A percentile compares a stretch with the other conserved stretches of the same genome.
phyloP scores from a whole-genome alignment of 2,797 vertebrate genomes.

The Aulostomus chinensis region DNA sequence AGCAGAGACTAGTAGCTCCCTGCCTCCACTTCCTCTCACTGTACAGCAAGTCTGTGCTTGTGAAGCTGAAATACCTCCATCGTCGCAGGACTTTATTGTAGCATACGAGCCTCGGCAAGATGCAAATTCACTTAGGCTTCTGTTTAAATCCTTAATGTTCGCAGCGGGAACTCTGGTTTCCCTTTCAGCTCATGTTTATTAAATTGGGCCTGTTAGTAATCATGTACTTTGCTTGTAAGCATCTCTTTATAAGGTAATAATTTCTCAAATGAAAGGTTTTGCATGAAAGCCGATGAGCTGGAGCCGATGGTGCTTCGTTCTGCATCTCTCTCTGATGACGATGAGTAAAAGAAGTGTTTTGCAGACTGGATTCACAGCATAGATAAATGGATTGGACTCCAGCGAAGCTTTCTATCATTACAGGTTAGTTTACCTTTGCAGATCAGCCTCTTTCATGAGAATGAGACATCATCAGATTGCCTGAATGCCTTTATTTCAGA shows the following conservation, averaged over 20 bases:
- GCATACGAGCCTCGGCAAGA: slow-evolving; percentile 24
- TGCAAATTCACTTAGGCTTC: slow-evolving; percentile 43
- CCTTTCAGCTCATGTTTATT: slow-evolving; percentile 7
- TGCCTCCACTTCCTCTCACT: slow-evolving; percentile 47
- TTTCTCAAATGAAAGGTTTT: slow-evolving; percentile 7
- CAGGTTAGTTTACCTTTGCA: too few relatives aligned
- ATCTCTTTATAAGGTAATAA: not conserved
- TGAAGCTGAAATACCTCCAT: slow-evolving; percentile 15
- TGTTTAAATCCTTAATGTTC: slow-evolving; percentile 50
- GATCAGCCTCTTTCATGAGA: too few relatives aligned
- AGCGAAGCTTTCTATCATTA: too few relatives aligned
- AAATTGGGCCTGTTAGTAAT: slow-evolving; percentile 18
- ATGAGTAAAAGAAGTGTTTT: too few relatives aligned
- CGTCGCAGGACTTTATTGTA: slow-evolving; percentile 13
- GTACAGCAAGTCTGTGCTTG: slow-evolving; percentile 66
- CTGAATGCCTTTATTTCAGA: too few relatives aligned
- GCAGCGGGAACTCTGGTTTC: slow-evolving; percentile 14
- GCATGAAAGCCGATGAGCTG: not conserved
- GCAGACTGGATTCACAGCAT: too few relatives aligned
- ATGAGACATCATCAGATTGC: too few relatives aligned
- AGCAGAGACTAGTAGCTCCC: slow-evolving; percentile 10
- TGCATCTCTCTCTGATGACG: too few relatives aligned
- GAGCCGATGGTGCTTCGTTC: too few relatives aligned
- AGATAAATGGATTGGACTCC: too few relatives aligned
- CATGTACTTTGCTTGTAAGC: too few relatives aligned